Percentiles rank a stretch among this genome's conserved stretches.
Conservation (phyloP, 1,140 invertebrate species). For the Drosophila kanapiae region DNA sequence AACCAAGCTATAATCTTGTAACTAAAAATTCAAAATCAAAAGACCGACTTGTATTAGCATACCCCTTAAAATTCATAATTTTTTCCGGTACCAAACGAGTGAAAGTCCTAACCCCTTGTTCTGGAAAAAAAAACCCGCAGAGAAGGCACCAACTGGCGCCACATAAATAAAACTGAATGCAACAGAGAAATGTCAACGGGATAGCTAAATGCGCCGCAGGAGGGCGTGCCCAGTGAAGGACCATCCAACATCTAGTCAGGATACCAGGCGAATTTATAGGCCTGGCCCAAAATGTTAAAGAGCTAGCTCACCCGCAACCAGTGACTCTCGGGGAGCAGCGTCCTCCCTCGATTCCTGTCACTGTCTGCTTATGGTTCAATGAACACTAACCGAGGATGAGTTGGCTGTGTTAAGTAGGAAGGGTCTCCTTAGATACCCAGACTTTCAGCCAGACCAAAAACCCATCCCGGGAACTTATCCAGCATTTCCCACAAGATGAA, state of each 20-base stretch:
- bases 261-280: conserved; percentile 60
- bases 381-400: conserved; percentile 45
- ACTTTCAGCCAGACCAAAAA: conserved; percentile 14
- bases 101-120: conserved; percentile 8
- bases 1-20: neutral
- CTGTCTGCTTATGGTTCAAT: conserved; percentile 62
- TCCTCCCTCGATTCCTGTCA: conserved; percentile 20
- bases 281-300: conserved; percentile 51
- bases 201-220: conserved; percentile 67
- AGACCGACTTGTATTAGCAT: neutral
- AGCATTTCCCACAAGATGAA: conserved; percentile 35
- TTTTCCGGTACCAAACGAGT: conserved; percentile 19
- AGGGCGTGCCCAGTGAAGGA: conserved; percentile 39
- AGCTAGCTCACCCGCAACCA: conserved; percentile 15
- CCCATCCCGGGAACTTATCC: conserved; percentile 3
- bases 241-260: conserved; percentile 32
- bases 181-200: conserved; percentile 67
- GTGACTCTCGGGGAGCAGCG: neutral
- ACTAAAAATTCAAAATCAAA: neutral
- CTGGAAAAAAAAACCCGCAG: conserved; percentile 17
- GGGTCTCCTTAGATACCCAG: conserved; percentile 12
- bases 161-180: conserved; percentile 74
- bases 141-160: conserved; percentile 64
- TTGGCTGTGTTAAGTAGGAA: conserved; percentile 9
- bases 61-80: neutral